Evolutionary conservation across 2,888 invertebrate species (phyloP).

Genomic region (Scaptomyza flava): DNA sequence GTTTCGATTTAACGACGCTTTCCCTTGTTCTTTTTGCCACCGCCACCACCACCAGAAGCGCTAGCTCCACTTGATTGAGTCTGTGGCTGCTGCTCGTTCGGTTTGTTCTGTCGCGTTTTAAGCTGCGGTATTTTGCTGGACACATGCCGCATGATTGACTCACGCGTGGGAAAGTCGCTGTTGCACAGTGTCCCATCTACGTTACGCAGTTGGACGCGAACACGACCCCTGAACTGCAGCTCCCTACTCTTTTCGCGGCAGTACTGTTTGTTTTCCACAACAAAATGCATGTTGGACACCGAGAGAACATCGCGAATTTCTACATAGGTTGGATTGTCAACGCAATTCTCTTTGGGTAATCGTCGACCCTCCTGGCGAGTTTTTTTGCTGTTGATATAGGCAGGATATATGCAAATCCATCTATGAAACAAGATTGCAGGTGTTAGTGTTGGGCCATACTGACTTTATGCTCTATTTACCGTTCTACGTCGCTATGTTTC

Average conservation of each 20-base stretch:
- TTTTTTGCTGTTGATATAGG: slow-evolving; percentile 97
- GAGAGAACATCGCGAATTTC: slow-evolving; percentile 97
- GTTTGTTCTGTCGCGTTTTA: slow-evolving; percentile 89
- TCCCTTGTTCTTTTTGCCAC: slow-evolving; percentile 83
- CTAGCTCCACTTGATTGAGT: slow-evolving; percentile 45
- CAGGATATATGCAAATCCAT: slow-evolving; percentile 99
- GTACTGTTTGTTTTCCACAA: slow-evolving; percentile 96
- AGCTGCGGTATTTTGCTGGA: slow-evolving; percentile 95
- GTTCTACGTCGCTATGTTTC: slow-evolving; percentile 91
- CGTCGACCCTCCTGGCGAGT: slow-evolving; percentile 95
- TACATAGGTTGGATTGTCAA: slow-evolving; percentile 97
- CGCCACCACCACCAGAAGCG: slow-evolving; percentile 66
- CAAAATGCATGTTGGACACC: slow-evolving; percentile 92
- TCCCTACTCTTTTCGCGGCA: slow-evolving; percentile 96
- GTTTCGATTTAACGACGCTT: slow-evolving; percentile 70
- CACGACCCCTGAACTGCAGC: slow-evolving; percentile 92
- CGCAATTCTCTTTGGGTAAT: slow-evolving; percentile 92
- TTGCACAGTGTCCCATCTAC: slow-evolving; percentile 93
- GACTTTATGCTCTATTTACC: slow-evolving; percentile 84
- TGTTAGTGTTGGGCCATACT: slow-evolving; percentile 14
- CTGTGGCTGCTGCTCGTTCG: slow-evolving; percentile 65
- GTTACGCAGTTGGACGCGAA: slow-evolving; percentile 96
- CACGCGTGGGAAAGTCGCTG: slow-evolving; percentile 89
- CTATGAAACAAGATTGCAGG: slow-evolving; percentile 80
- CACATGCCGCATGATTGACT: slow-evolving; percentile 91